Conservation (phyloP, 2,797 vertebrate genomes). For the Diglossa cyanea region DNA sequence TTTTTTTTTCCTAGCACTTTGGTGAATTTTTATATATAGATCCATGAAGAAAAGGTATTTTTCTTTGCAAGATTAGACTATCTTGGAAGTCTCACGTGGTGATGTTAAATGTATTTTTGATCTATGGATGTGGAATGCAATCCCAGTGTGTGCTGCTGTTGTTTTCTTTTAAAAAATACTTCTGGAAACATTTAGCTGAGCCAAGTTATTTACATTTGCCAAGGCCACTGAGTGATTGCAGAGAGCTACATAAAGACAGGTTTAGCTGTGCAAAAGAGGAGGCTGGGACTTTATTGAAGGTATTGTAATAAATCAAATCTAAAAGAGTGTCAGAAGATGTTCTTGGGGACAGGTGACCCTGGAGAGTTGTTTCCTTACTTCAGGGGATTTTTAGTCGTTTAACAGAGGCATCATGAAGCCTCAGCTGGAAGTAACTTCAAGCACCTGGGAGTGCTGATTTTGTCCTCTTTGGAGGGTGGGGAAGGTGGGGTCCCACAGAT, state of each 20-base stretch:
- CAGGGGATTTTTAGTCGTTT: not conserved
- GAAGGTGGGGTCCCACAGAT: rapidly evolving
- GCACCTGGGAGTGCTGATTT: not conserved
- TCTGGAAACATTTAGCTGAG: not conserved
- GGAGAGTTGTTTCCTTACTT: not conserved
- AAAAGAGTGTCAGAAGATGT: not conserved
- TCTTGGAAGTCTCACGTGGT: not conserved
- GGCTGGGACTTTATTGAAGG: not conserved
- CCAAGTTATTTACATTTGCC: slow-evolving; percentile 6
- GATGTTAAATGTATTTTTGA: not conserved
- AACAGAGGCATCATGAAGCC: not conserved
- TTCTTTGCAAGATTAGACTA: not conserved
- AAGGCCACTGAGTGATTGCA: not conserved
- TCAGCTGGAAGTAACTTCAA: not conserved
- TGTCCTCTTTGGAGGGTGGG: not conserved
- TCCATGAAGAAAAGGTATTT: not conserved
- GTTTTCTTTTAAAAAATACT: not conserved
- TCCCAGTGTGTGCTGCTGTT: not conserved
- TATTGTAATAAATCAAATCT: not conserved
- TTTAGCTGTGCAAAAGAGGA: not conserved
- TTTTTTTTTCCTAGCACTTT: not conserved
- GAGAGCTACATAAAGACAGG: not conserved
- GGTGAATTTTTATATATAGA: not conserved
- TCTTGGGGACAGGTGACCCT: not conserved
- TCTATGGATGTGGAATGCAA: not conserved